Evolutionary conservation across 2,113 vertebrate genomes (phyloP), one percentile per base, ranked within the genome.

Genomic region (Nyctibius bracteatus): DNA sequence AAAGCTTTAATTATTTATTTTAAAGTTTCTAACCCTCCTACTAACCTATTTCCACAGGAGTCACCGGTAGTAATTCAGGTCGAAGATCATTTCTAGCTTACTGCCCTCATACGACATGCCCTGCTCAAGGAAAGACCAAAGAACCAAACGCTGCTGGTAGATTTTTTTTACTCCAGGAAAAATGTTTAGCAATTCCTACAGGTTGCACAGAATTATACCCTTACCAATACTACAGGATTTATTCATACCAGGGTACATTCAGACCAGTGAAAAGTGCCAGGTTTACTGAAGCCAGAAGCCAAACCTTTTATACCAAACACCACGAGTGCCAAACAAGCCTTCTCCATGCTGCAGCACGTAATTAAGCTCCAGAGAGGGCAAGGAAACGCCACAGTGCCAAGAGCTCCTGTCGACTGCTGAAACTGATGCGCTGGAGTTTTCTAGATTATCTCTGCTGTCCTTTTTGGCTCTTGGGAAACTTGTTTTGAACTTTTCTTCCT

Each of bases 1-100:
- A 86, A 94, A 93, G 46, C 83, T 78, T 86, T 46, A 37, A 80
- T 91, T 73, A 88, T 77, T 92, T 51, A 77, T 73, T 84, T 87
- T 44, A 37, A 85, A 33, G 47, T 91, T 78, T 81, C 59, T 79
- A 74, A 52, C 23, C 54, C 41, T 90, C 85, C 82, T 77, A 86
- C 58, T 92, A 86, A 89, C 90, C 88, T 65, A 88, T 14, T 91
- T 91, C 61, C 66, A 85, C 35, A 41, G 57, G 4, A 39, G 47
- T 39, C 78, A 86, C 67, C 46, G 78, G 46, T 8, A n/a, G 22
- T 47, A 85, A 90, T 54, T 70, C 85, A 88, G 70, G 82, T 25
- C 17, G 37, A 79, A 93, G 55, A 51, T 33, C 27, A 52, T 83
- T 91, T 71, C 70, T 35, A 81, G 30, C 16, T 81, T 63, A 54